Conservation (phyloP, 2,888 invertebrate genomes). For the Boloria euphrosyne region DNA sequence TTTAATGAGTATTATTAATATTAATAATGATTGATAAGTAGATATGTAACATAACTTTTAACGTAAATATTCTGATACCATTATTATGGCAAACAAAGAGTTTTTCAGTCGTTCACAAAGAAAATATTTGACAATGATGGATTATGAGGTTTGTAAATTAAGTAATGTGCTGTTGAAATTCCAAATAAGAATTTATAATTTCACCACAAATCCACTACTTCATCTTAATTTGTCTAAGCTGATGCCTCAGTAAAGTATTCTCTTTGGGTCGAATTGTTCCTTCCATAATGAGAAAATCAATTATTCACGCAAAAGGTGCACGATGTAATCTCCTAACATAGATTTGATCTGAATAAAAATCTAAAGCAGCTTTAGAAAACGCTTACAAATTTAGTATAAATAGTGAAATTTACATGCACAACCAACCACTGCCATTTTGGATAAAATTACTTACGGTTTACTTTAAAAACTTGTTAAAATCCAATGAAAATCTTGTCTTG, state of each 20-base stretch:
- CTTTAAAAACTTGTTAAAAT: too few relatives aligned
- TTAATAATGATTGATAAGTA: too few relatives aligned
- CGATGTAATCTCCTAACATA: constrained; percentile 40
- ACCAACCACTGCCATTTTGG: too few relatives aligned
- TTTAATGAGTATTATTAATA: too few relatives aligned
- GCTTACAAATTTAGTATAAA: not conserved
- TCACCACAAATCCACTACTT: constrained; percentile 29
- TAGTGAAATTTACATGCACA: too few relatives aligned
- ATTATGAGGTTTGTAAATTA: constrained; percentile 4
- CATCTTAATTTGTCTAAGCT: constrained; percentile 35
- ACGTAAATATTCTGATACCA: too few relatives aligned
- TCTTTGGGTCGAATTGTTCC: constrained; percentile 38
- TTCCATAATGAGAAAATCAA: constrained; percentile 45
- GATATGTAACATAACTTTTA: too few relatives aligned
- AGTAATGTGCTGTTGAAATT: constrained; percentile 18
- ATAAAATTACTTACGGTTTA: too few relatives aligned
- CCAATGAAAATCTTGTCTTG: too few relatives aligned
- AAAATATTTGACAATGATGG: constrained; percentile 1
- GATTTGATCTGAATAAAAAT: constrained; percentile 38
- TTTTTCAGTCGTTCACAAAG: constrained; percentile 3
- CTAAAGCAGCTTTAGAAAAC: constrained; percentile 25
- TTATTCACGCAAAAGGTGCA: constrained; percentile 45
- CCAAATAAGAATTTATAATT: constrained; percentile 32
- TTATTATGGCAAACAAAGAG: too few relatives aligned
- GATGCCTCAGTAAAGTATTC: constrained; percentile 36